These are phyloP conservation scores for Syngnathus acus DNA, from an alignment of 2,797 vertebrate genomes.

Conservation along the genomic window DNA sequence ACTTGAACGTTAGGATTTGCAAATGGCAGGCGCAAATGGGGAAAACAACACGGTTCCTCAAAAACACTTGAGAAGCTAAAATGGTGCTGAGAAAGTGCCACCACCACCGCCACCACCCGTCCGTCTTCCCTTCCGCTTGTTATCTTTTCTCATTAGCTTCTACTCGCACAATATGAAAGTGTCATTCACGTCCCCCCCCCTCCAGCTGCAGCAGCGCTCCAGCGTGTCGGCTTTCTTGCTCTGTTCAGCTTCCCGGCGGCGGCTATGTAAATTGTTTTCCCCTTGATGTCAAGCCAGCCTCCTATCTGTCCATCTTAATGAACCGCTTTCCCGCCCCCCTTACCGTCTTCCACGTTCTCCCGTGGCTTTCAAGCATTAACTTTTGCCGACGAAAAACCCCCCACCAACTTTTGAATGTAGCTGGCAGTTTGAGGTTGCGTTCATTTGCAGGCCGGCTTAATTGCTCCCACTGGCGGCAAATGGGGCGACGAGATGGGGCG, in stretches of 20 bases:
- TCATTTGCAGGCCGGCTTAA: background rate
- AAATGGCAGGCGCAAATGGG: background rate
- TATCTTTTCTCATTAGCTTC: constrained; percentile 38
- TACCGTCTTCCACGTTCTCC: background rate
- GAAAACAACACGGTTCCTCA: background rate
- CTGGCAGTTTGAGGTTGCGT: background rate
- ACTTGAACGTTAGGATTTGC: background rate
- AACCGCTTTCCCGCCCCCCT: constrained; percentile 20
- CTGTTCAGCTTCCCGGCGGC: constrained; percentile 29
- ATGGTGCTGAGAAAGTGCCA: background rate
- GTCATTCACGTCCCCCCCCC: constrained; percentile 11
- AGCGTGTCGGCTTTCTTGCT: constrained; percentile 12
- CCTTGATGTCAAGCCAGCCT: constrained; percentile 26
- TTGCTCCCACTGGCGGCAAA: background rate
- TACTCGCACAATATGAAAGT: constrained; percentile 11
- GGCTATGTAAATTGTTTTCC: constrained; percentile 52
- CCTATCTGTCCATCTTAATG: constrained; percentile 49
- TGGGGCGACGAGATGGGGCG: background rate
- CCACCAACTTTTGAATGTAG: background rate
- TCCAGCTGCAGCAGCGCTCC: background rate
- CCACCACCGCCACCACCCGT: background rate
- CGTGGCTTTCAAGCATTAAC: background rate
- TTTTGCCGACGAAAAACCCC: background rate
- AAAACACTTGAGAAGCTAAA: background rate
- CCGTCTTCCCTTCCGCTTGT: constrained; percentile 15